A percentile compares a stretch with the other conserved stretches of the same genome.
phyloP scores from a whole-genome alignment of 2,888 invertebrate species.

The Platycheirus albimanus region DNA sequence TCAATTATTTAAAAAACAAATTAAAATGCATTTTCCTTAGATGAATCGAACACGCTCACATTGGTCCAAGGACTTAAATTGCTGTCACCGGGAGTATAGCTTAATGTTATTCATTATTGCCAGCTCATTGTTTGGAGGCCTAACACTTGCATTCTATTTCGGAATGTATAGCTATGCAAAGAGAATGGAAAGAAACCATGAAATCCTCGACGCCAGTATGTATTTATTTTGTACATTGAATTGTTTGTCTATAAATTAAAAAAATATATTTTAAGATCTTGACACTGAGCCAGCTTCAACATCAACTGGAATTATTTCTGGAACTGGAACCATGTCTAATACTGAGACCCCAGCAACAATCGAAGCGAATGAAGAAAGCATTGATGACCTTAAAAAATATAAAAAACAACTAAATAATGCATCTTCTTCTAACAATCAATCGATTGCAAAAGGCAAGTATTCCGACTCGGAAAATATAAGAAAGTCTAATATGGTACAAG shows the following conservation, averaged over 20 bases:
- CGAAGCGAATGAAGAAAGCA: neutral
- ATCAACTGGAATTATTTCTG: neutral
- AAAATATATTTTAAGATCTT: constrained; percentile 12
- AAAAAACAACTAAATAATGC: too few relatives aligned
- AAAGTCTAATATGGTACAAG: neutral
- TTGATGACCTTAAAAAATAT: neutral
- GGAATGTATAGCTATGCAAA: constrained; percentile 77
- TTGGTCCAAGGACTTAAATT: constrained; percentile 79
- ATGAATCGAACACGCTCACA: constrained; percentile 79
- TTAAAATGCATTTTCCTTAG: constrained; percentile 70
- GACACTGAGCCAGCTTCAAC: constrained; percentile 29
- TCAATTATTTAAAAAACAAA: neutral
- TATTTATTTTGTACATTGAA: neutral
- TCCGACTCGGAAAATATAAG: neutral
- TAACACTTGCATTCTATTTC: constrained; percentile 79
- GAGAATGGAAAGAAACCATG: constrained; percentile 77
- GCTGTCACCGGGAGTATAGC: constrained; percentile 78
- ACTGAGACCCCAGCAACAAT: neutral
- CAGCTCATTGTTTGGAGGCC: constrained; percentile 72
- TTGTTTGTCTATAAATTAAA: neutral
- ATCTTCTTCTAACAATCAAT: too few relatives aligned
- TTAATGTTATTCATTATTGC: constrained; percentile 75
- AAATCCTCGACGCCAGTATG: constrained; percentile 76
- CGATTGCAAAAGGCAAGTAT: neutral
- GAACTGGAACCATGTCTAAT: neutral